Conservation (phyloP, 1,140 invertebrate genomes). For the Atta cephalotes region DNA sequence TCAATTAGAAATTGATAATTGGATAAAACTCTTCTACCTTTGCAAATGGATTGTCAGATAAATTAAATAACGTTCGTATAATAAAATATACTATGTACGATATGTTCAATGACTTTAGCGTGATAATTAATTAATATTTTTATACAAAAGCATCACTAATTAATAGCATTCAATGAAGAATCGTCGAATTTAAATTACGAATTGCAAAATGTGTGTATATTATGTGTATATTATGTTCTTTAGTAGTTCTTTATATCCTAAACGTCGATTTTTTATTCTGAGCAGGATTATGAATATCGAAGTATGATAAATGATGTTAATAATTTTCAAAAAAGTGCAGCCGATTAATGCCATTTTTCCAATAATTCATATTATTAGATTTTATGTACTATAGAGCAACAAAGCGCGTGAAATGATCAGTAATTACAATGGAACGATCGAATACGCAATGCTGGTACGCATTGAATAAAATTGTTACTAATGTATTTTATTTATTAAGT, state of each 20-base stretch:
- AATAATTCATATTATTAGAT: slow-evolving; percentile 50
- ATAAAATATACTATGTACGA: background rate
- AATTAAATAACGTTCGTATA: background rate
- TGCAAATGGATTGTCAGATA: background rate
- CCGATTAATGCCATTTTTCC: slow-evolving; percentile 23
- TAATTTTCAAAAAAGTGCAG: slow-evolving; percentile 39
- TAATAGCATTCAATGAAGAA: slow-evolving; percentile 32
- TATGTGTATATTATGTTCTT: no score
- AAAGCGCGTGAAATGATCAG: background rate
- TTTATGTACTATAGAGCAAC: slow-evolving; percentile 20
- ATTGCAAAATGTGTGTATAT: background rate
- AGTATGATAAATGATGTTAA: slow-evolving; percentile 40
- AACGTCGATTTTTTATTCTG: background rate
- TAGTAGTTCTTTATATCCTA: background rate
- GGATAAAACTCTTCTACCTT: background rate
- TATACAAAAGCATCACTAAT: slow-evolving; percentile 10
- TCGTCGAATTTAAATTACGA: slow-evolving; percentile 27
- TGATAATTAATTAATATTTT: slow-evolving; percentile 38
- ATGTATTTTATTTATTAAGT: slow-evolving; percentile 52
- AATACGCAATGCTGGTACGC: background rate
- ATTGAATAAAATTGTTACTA: slow-evolving; percentile 34
- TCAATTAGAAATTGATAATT: slow-evolving; percentile 7
- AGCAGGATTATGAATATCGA: slow-evolving; percentile 11
- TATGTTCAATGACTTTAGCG: background rate
- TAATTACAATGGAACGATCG: slow-evolving; percentile 27